phyloP scores from a whole-genome alignment of 2,888 invertebrate genomes.

The Thelaira solivaga region DNA sequence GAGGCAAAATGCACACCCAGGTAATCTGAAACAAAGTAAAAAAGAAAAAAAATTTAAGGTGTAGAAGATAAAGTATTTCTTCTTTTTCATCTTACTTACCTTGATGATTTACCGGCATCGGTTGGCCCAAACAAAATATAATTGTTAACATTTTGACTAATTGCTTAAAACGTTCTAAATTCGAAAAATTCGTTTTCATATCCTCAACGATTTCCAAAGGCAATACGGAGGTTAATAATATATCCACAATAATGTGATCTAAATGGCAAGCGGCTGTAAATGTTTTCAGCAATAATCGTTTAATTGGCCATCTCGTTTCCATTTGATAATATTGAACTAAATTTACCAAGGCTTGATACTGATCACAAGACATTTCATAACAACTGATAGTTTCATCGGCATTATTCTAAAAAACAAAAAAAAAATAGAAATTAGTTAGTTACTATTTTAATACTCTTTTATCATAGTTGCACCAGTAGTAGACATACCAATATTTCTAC shows the following conservation, averaged over 20 bases:
- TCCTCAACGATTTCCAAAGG: constrained; percentile 92
- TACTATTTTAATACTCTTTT: too few relatives aligned
- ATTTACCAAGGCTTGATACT: constrained; percentile 89
- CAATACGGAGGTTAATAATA: constrained; percentile 90
- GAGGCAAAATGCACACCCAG: constrained; percentile 89
- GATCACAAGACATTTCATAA: constrained; percentile 89
- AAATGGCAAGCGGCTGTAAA: constrained; percentile 93
- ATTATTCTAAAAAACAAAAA: constrained; percentile 84
- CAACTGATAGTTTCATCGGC: constrained; percentile 93
- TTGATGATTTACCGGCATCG: constrained; percentile 91
- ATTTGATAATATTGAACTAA: constrained; percentile 97
- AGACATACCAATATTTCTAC: constrained; percentile 86
- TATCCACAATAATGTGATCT: constrained; percentile 87
- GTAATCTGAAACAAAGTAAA: constrained; percentile 81
- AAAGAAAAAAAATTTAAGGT: not conserved
- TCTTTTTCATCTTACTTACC: too few relatives aligned
- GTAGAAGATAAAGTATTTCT: too few relatives aligned
- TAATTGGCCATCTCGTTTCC: constrained; percentile 92
- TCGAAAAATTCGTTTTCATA: constrained; percentile 87
- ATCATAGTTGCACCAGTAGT: too few relatives aligned
- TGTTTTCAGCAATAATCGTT: constrained; percentile 88
- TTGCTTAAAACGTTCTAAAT: constrained; percentile 88
- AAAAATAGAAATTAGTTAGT: constrained; percentile 14
- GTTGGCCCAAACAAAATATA: constrained; percentile 93
- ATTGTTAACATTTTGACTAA: constrained; percentile 90